Percentiles rank a stretch among this genome's conserved stretches.
phyloP scores from a whole-genome alignment of 2,113 vertebrate species.

The Antechinus stuartii region DNA sequence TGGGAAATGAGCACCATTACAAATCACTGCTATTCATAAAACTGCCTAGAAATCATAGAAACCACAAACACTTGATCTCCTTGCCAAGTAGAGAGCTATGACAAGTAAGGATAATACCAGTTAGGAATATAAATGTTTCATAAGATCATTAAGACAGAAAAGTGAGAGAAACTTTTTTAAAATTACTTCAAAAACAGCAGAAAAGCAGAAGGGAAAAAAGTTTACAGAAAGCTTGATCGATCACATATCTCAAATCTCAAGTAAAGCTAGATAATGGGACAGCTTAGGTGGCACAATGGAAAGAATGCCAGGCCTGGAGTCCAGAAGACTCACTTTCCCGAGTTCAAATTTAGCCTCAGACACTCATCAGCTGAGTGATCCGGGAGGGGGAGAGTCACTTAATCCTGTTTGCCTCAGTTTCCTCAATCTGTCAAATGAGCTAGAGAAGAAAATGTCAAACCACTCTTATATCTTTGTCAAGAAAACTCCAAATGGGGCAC shows the following conservation, averaged over 20 bases:
- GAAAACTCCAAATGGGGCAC: neutral
- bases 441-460: neutral
- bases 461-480: neutral
- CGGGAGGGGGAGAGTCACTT: neutral
- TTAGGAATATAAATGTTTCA: neutral
- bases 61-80: neutral
- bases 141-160: neutral
- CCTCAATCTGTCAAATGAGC: neutral
- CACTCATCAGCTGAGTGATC: too few relatives aligned
- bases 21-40: neutral
- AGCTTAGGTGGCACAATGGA: neutral
- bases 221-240: neutral
- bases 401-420: neutral
- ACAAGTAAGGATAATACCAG: neutral
- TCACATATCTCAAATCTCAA: neutral
- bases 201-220: neutral
- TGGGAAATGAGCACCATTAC: neutral
- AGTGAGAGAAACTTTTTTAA: neutral
- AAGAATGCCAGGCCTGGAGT: neutral
- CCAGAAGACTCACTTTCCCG: neutral
- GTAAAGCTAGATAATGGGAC: neutral
- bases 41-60: neutral
- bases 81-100: neutral
- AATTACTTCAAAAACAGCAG: neutral
- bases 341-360: neutral